Base-by-base conservation (phyloP, 1,140 invertebrate genomes). In the Anastrepha obliqua region DNA sequence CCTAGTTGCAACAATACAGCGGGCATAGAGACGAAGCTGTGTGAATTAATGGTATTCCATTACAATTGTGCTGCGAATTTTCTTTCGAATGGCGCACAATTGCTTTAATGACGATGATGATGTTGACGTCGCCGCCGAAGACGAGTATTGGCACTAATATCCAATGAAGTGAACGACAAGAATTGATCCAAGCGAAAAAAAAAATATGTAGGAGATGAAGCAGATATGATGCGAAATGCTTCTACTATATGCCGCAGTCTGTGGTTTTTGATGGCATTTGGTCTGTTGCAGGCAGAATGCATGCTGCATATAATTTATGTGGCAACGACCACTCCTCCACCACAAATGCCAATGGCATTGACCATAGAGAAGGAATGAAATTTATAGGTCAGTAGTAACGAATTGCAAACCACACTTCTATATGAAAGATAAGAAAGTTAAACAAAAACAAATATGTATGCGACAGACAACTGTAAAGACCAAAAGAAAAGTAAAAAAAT, bases 311-410 rank as follows among this genome's bases (percentile, higher is more conserved):
- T 58, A 85, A 85, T 58, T 85, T 85, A 60, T 85, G 81, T 47
- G 47, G 81, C 58, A 58, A 20, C 44, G 29, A 55, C 3, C 55
- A 60, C 29, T 11, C 29, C 85, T 3, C 85, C 29, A 81, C 60
- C 58, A 86, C 87, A 87, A 86, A 86, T 90, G 90, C 89, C 89
- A 88, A 87, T 91, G 47, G 74, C 74, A 81, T 81, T 81, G 74
- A 81, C 74, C 74, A 81, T 29, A 29, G 74, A 44, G 51, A 81
- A 81, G 51, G 90, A 91, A 92, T 92, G 89, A 92, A 92, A 91
- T 92, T 92, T 92, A 92, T 92, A 92, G 91, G 91, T 92, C 91
- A 92, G 91, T 92, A 91, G 91, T 91, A 89, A 92, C 91, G 92
- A 92, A 92, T 92, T 92, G 90, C 90, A 86, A 59, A 47, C 13